phyloP scores from a whole-genome alignment of 2,888 invertebrate genomes.

The Drosophila paranaensis region DNA sequence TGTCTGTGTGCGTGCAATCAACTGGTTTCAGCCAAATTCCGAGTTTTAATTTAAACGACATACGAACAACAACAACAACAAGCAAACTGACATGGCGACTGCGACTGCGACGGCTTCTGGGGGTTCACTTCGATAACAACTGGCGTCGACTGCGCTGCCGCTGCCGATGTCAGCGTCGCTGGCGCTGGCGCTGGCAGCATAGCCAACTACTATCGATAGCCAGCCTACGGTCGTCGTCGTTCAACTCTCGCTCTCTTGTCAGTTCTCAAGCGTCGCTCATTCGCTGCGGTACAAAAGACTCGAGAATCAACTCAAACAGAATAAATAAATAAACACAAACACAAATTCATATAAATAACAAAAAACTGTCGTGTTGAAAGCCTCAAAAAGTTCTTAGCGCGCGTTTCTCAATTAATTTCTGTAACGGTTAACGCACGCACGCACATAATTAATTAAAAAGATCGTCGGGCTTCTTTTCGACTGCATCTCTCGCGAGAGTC shows the following conservation, averaged over 20 bases:
- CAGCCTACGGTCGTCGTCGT: constrained; percentile 36
- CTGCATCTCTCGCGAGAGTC: neutral
- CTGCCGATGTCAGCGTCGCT: neutral
- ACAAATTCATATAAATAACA: neutral
- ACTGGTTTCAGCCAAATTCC: constrained; percentile 78
- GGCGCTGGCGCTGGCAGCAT: constrained; percentile 13
- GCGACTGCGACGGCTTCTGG: constrained; percentile 44
- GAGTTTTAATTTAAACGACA: constrained; percentile 74
- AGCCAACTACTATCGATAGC: constrained; percentile 71
- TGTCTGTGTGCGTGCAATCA: constrained; percentile 62
- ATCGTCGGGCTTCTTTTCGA: constrained; percentile 4
- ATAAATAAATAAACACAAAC: constrained; percentile 4
- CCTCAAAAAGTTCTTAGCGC: constrained; percentile 29
- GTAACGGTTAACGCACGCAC: constrained; percentile 37
- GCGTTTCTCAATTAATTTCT: constrained; percentile 47
- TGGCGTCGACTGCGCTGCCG: constrained; percentile 3
- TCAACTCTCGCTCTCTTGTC: constrained; percentile 45
- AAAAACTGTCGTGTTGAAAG: neutral
- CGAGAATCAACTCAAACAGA: constrained; percentile 5
- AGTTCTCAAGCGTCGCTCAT: constrained; percentile 69
- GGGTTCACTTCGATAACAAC: constrained; percentile 64
- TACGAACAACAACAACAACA: constrained; percentile 42
- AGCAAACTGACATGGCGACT: constrained; percentile 24
- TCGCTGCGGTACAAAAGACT: constrained; percentile 49
- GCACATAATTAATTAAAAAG: constrained; percentile 35